Conservation (phyloP, 1,140 invertebrate species). For the Andricus grossulariae region DNA sequence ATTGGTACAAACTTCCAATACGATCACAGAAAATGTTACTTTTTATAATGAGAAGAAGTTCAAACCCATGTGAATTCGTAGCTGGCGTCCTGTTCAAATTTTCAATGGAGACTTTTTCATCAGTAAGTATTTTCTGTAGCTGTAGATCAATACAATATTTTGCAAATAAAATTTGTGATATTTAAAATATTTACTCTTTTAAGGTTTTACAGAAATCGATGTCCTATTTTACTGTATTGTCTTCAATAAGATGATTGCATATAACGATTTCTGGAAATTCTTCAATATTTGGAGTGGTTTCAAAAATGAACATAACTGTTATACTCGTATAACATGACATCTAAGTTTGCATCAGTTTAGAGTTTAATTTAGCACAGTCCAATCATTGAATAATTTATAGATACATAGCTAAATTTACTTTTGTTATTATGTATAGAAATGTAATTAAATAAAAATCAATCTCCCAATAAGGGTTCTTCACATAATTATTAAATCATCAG, state of each 20-base stretch:
- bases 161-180: not conserved
- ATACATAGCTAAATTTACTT: no score
- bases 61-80: conserved; percentile 2
- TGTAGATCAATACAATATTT: not conserved
- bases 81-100: not conserved
- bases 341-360: no score
- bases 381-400: no score
- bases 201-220: not conserved
- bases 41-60: not conserved
- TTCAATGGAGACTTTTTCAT: not conserved
- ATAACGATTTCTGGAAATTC: no score
- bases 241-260: not conserved
- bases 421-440: no score
- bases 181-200: not conserved
- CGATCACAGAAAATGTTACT: not conserved
- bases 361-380: no score
- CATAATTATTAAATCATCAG: no score
- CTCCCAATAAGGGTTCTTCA: no score
- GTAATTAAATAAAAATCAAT: no score
- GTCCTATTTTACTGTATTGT: not conserved
- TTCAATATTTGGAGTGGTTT: no score
- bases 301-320: no score
- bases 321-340: no score
- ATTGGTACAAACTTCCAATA: not conserved
- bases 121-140: not conserved